A percentile compares a stretch with the other conserved stretches of the same genome.
phyloP scores from a whole-genome alignment of 2,113 vertebrate species.

The Carassius carassius region DNA sequence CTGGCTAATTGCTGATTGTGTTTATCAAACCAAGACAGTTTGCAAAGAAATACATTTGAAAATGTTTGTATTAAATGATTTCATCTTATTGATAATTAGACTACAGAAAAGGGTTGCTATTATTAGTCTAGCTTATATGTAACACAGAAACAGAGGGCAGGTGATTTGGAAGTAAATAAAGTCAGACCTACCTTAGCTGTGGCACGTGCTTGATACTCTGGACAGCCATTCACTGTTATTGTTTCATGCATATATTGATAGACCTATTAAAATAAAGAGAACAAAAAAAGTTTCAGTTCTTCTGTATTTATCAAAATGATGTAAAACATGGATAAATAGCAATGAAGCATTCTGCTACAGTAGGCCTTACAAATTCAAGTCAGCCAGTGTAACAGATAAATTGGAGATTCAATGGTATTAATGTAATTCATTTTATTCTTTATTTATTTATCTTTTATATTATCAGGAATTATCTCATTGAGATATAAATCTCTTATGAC shows the following conservation, averaged over 20 bases:
- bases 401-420: too few species aligned
- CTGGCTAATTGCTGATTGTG: slow-evolving; percentile 22
- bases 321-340: not conserved
- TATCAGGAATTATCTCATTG: too few species aligned
- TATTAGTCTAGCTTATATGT: not conserved
- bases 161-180: not conserved
- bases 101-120: not conserved
- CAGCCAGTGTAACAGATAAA: too few species aligned
- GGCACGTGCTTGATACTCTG: slow-evolving; percentile 95
- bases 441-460: too few species aligned
- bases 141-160: not conserved
- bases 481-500: too few species aligned
- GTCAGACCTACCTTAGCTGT: slow-evolving; percentile 90
- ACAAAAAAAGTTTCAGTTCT: not conserved
- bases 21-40: slow-evolving; percentile 12
- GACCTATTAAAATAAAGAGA: slow-evolving; percentile 80
- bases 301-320: not conserved
- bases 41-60: slow-evolving; percentile 10
- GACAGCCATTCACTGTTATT: slow-evolving; percentile 95
- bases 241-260: slow-evolving; percentile 99
- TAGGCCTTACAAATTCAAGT: not conserved
- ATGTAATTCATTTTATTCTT: not conserved
- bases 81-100: not conserved
- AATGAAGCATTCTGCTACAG: not conserved
- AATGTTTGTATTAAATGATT: not conserved